Evolutionary conservation across 2,888 invertebrate species (phyloP).

Genomic region (Callinectes sapidus): DNA sequence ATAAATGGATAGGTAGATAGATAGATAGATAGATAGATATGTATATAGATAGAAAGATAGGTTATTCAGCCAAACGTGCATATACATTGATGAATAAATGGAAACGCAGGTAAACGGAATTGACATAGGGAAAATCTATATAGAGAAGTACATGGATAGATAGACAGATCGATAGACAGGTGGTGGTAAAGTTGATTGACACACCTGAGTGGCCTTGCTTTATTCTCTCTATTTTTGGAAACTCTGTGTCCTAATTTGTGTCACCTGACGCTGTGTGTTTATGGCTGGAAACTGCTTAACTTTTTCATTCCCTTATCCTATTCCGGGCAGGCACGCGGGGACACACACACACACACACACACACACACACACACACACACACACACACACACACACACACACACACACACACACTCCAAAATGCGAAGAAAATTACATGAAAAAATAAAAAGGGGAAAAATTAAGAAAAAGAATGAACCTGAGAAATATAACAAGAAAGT

Average conservation of each 20-base stretch:
- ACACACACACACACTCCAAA: slow-evolving; percentile 15
- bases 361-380: slow-evolving; percentile 25
- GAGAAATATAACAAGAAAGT: no score
- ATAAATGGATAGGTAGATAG: slow-evolving; percentile 3
- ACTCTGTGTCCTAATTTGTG: not conserved
- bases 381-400: slow-evolving; percentile 22
- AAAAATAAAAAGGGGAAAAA: not conserved
- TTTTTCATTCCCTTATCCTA: not conserved
- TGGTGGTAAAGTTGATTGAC: not conserved
- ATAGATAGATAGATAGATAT: not conserved
- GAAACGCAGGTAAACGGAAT: not conserved
- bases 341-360: slow-evolving; percentile 17
- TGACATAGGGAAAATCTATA: not conserved
- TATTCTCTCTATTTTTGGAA: not conserved
- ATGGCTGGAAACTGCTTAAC: not conserved
- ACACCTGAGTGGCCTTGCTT: not conserved
- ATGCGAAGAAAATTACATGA: no score
- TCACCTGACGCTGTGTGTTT: not conserved
- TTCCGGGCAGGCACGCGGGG: not conserved
- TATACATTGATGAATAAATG: not conserved
- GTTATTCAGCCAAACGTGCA: not conserved
- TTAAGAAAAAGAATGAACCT: no score
- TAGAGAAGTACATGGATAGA: not conserved
- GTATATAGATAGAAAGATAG: not conserved
- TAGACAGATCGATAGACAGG: not conserved